Evolutionary conservation across 2,113 vertebrate genomes (phyloP).

Genomic region (Collichthys lucidus): DNA sequence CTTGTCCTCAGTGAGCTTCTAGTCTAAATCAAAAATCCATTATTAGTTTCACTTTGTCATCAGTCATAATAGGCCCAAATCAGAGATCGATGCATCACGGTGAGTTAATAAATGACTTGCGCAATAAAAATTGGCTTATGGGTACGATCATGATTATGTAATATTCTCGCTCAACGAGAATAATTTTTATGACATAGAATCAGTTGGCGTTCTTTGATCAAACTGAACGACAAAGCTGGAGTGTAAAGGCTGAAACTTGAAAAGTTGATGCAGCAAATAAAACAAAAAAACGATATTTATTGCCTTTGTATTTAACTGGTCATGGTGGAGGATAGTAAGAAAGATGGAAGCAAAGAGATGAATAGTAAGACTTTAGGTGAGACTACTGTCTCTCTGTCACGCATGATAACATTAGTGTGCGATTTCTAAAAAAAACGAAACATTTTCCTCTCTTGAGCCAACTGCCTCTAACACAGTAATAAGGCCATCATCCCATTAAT

Average conservation of each 20-base stretch:
- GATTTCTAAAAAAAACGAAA: too few relatives aligned
- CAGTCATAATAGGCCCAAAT: slow-evolving; percentile 56
- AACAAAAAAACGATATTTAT: background rate
- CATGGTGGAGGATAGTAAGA: background rate
- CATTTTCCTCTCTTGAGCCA: too few relatives aligned
- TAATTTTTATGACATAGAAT: slow-evolving; percentile 29
- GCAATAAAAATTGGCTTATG: slow-evolving; percentile 61
- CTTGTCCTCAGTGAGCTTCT: slow-evolving; percentile 39
- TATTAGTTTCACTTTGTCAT: slow-evolving; percentile 66
- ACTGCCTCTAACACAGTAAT: too few relatives aligned
- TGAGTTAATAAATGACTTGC: slow-evolving; percentile 58
- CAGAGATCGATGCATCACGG: slow-evolving; percentile 57
- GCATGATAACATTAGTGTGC: too few relatives aligned
- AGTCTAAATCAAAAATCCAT: slow-evolving; percentile 73
- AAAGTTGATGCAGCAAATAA: slow-evolving; percentile 1
- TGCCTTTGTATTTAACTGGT: slow-evolving; percentile 12
- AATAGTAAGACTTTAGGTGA: background rate
- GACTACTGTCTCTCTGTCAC: too few relatives aligned
- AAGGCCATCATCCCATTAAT: too few relatives aligned
- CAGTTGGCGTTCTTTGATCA: slow-evolving; percentile 10
- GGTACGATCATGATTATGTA: slow-evolving; percentile 50
- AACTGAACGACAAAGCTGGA: slow-evolving; percentile 14
- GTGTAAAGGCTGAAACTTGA: slow-evolving; percentile 22
- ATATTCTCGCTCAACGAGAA: slow-evolving; percentile 38
- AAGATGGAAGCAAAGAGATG: background rate